Base-by-base conservation (phyloP, 2,888 invertebrate species). In the Mesochorus sp. region DNA sequence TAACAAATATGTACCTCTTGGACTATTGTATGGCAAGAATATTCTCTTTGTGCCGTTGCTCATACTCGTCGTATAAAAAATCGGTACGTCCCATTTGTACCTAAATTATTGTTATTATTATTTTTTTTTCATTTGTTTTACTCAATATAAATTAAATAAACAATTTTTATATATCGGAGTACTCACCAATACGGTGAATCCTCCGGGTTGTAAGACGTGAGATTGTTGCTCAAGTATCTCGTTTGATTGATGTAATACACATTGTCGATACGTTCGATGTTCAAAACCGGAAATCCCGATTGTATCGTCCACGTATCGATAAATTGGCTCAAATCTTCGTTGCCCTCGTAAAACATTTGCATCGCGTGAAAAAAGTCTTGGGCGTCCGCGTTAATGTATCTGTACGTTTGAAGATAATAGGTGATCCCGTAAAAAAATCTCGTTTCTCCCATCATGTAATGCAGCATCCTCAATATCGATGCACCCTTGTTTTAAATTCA, bases 281-380 rank as follows among this genome's bases (percentile, higher is more conserved):
- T 83, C 68, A 84, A 51, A 17, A 84, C 62, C 37, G 84, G 84
- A 71, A 81, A 83, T 61, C 84, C 84, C 1, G 84, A 67, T 28
- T 80, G 71, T 28, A 37, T 79, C 3, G 71, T 81, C 83, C 83
- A 84, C 12, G 79, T 77, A 8, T 57, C 59, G 51, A 83, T 67
- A 17, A 84, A 76, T 14, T 66, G 68, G n/a, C 42, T 49, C 14
- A 84, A 34, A 19, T 81, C 62, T 28, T 83, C 53, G 4, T 28
- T 12, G 17, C n/a, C 2, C 0, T n/a, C 17, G n/a, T 68, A 62
- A 21, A 24, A 37, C 19, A 51, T 55, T 8, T 55, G 66, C 14
- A 84, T 10, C 6, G 76, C 61, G 5, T 79, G 59, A 6, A 84
- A 57, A 28, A 84, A 74, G 8, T 84, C 77, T 10, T 61, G 44